Evolutionary conservation across 2,888 invertebrate genomes (phyloP).

Genomic region (Candidula unifasciata): DNA sequence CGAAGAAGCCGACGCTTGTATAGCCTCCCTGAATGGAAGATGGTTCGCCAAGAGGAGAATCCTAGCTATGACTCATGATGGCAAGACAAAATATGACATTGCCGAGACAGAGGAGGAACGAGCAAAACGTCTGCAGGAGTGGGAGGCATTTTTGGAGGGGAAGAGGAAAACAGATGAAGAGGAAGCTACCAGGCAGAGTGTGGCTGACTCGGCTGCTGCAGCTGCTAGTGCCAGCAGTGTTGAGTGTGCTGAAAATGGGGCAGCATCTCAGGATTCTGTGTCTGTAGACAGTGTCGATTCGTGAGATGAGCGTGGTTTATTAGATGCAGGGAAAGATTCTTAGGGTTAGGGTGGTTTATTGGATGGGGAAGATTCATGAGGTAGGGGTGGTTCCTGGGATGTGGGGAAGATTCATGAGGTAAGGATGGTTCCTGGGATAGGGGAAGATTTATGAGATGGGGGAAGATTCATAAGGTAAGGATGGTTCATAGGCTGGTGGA

Average conservation of each 20-base stretch:
- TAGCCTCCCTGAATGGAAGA: conserved; percentile 90
- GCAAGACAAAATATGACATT: conserved; percentile 93
- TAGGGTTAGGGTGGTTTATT: no score
- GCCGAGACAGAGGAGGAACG: conserved; percentile 93
- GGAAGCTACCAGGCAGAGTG: background rate
- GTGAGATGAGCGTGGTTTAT: no score
- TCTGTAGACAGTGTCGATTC: background rate
- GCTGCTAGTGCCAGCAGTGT: conserved; percentile 18
- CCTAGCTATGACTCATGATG: conserved; percentile 94
- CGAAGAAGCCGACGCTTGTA: conserved; percentile 93
- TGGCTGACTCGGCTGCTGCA: background rate
- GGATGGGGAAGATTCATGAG: no score
- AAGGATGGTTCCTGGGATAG: no score
- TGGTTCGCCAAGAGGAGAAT: conserved; percentile 93
- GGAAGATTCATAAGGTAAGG: no score
- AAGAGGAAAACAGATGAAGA: conserved; percentile 25
- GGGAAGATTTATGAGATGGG: no score
- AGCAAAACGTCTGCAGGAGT: conserved; percentile 88
- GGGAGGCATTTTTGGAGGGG: conserved; percentile 82
- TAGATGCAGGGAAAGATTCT: no score
- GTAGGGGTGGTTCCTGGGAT: no score
- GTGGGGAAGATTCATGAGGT: no score
- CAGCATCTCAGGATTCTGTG: background rate
- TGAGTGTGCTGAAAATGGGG: background rate
- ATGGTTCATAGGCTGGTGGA: no score